These are phyloP conservation scores for Amblyteles armatorius DNA, from an alignment of 2,888 invertebrate species.

Conservation along the genomic window DNA sequence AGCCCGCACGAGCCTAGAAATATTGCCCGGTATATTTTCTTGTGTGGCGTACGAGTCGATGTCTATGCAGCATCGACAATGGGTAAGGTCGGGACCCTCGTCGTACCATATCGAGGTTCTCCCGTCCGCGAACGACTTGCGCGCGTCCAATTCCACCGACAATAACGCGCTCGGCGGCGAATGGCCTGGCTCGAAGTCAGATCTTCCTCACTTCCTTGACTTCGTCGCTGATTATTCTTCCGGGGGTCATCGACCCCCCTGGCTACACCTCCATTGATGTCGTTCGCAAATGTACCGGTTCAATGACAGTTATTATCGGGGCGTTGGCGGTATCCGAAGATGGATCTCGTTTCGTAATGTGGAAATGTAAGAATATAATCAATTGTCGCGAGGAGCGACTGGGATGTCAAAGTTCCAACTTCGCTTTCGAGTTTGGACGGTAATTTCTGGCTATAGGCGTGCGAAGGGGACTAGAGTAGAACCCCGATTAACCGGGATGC, in stretches of 20 bases:
- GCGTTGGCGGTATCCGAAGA: slow-evolving; percentile 5
- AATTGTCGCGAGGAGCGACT: neutral
- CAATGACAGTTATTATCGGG: slow-evolving; percentile 12
- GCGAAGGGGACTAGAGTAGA: neutral
- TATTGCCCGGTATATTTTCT: slow-evolving; percentile 39
- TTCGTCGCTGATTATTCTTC: slow-evolving; percentile 33
- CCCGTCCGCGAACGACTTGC: neutral
- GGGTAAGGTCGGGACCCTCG: slow-evolving; percentile 41
- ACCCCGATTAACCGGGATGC: no score
- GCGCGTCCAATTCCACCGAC: slow-evolving; percentile 46
- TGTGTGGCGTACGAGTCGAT: slow-evolving; percentile 29
- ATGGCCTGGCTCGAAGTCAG: slow-evolving; percentile 23
- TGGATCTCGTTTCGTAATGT: neutral
- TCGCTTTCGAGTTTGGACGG: neutral
- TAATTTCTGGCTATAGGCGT: neutral
- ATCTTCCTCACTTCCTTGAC: slow-evolving; percentile 36
- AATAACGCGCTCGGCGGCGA: slow-evolving; percentile 48
- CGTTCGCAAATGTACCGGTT: neutral
- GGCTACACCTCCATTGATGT: slow-evolving; percentile 7
- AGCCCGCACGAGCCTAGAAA: slow-evolving; percentile 25
- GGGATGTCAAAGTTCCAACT: neutral
- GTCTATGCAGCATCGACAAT: slow-evolving; percentile 30
- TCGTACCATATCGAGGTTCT: slow-evolving; percentile 20
- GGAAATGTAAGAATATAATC: neutral
- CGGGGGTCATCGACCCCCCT: slow-evolving; percentile 11